Percentiles rank a stretch among this genome's conserved stretches.
phyloP scores from a whole-genome alignment of 2,113 vertebrate species.

The Calypte anna region DNA sequence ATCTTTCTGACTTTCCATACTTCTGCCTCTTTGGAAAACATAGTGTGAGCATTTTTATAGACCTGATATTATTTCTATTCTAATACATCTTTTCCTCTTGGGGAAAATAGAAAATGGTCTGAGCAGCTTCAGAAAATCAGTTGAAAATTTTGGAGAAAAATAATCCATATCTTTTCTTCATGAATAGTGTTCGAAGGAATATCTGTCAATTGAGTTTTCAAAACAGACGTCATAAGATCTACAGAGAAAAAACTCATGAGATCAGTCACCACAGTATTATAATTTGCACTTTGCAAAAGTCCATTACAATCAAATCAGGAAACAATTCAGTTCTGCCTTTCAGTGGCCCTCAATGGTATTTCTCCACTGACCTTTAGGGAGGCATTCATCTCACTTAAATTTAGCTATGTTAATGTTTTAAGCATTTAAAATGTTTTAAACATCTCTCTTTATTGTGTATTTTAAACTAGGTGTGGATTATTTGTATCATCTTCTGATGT shows the following conservation, averaged over 20 bases:
- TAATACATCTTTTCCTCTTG: not conserved
- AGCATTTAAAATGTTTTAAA: too few species aligned
- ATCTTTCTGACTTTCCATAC: not conserved
- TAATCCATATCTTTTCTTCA: not conserved
- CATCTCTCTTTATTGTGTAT: not conserved
- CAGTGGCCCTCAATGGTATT: not conserved
- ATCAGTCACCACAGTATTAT: not conserved
- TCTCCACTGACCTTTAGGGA: not conserved
- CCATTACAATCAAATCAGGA: not conserved
- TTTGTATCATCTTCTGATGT: not conserved
- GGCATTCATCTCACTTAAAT: not conserved
- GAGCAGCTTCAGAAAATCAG: not conserved
- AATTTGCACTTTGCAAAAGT: not conserved
- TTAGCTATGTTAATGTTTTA: not conserved
- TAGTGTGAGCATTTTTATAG: not conserved
- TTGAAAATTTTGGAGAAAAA: not conserved
- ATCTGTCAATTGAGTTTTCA: not conserved
- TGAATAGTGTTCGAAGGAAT: not conserved
- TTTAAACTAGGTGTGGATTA: not conserved
- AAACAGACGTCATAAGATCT: not conserved
- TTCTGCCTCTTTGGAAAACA: not conserved
- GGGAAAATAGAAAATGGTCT: not conserved
- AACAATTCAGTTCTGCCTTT: not conserved
- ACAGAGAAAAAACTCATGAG: not conserved
- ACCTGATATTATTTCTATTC: not conserved